Conservation (phyloP, 2,797 vertebrate genomes). For the Rhadinocentrus ornatus region DNA sequence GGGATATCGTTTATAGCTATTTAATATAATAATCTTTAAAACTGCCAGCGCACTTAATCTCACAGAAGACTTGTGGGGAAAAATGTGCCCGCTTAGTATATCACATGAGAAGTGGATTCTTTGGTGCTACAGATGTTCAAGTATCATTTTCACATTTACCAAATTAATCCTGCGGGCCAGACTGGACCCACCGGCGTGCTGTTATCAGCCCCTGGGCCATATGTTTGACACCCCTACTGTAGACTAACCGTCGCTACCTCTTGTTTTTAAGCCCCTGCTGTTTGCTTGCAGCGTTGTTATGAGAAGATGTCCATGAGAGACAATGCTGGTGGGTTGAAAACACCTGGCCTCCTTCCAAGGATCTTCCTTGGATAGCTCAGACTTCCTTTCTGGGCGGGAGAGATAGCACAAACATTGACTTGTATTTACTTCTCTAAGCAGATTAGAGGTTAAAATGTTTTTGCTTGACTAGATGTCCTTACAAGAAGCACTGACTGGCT, state of each 20-base stretch:
- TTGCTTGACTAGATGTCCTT: slow-evolving; percentile 1
- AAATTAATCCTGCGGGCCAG: too few species aligned
- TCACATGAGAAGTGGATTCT: too few species aligned
- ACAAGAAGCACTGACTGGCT: slow-evolving; percentile 6
- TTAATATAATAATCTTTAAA: too few species aligned
- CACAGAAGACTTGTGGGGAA: too few species aligned
- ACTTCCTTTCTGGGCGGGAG: slow-evolving; percentile 28
- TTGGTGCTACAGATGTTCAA: too few species aligned
- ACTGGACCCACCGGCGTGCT: too few species aligned
- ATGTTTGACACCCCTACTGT: neutral
- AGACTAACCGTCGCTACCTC: neutral
- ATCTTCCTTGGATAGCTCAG: slow-evolving; percentile 29
- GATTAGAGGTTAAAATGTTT: slow-evolving; percentile 41
- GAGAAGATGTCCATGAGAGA: slow-evolving; percentile 17
- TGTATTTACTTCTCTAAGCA: slow-evolving; percentile 24
- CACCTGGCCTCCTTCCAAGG: slow-evolving; percentile 8
- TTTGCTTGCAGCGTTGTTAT: slow-evolving; percentile 26
- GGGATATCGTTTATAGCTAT: too few species aligned
- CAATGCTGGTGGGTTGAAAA: slow-evolving; percentile 13
- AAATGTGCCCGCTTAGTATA: too few species aligned
- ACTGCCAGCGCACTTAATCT: too few species aligned
- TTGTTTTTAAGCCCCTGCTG: neutral
- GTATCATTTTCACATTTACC: too few species aligned
- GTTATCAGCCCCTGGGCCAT: too few species aligned
- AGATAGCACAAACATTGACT: slow-evolving; percentile 25